Percentiles rank a stretch among this genome's conserved stretches.
Conservation (phyloP, 2,888 invertebrate genomes). For the Eremobia ochroleuca region DNA sequence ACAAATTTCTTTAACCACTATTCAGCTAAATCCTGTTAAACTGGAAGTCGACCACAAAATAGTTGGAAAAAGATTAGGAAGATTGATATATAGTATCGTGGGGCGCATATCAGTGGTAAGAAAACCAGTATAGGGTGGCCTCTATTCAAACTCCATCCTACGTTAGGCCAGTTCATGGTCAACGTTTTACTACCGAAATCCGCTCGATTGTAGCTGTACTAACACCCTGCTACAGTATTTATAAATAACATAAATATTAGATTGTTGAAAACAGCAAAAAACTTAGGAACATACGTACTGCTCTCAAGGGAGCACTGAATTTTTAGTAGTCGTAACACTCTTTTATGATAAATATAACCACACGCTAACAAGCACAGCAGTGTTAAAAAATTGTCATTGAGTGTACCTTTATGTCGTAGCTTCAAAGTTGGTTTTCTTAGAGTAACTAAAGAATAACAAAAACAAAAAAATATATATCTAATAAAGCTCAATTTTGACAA, state of each 20-base stretch:
- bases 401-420: not conserved
- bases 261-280: constrained; percentile 3
- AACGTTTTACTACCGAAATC: not conserved
- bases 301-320: not conserved
- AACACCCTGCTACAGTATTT: not conserved
- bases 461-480: too few species aligned
- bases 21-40: not conserved
- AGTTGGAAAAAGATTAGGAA: not conserved
- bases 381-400: too few species aligned
- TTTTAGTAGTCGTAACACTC: not conserved
- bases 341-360: not conserved
- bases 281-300: not conserved
- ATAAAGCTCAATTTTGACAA: not conserved
- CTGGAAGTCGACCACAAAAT: not conserved
- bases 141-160: not conserved
- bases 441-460: too few species aligned
- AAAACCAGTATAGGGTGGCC: not conserved
- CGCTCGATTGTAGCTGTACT: not conserved
- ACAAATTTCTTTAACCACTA: too few species aligned
- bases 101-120: not conserved
- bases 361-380: not conserved
- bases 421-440: not conserved
- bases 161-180: not conserved
- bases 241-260: constrained; percentile 11
- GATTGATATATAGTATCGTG: not conserved